These are phyloP conservation scores for Autographa gamma DNA, from an alignment of 2,888 invertebrate species.

Conservation along the genomic window DNA sequence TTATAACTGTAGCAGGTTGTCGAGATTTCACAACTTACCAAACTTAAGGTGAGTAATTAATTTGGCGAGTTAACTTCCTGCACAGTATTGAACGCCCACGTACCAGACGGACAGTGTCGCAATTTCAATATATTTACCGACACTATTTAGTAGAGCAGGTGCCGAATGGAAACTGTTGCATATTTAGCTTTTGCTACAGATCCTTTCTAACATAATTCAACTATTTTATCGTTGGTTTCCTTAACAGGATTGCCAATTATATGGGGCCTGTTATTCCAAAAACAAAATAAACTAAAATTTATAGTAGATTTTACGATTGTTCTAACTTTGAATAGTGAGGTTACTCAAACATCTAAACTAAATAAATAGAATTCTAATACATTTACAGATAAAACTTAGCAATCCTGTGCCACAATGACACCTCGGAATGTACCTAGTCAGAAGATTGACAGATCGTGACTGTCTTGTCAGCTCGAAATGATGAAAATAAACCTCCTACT, in stretches of 20 bases:
- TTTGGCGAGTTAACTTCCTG: conserved; percentile 53
- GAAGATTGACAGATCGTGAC: conserved; percentile 66
- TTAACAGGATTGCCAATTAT: neutral
- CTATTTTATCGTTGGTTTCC: neutral
- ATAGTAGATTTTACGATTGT: no score
- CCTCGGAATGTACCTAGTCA: conserved; percentile 43
- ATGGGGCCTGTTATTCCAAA: no score
- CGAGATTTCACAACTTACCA: conserved; percentile 42
- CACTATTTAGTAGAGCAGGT: conserved; percentile 11
- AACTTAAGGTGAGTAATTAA: conserved; percentile 50
- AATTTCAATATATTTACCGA: conserved; percentile 36
- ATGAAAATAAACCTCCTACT: conserved; percentile 62
- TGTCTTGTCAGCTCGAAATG: conserved; percentile 53
- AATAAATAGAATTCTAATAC: neutral
- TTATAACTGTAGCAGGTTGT: conserved; percentile 36
- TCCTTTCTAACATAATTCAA: neutral
- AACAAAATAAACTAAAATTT: no score
- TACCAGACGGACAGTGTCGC: conserved; percentile 23
- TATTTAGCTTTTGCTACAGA: neutral
- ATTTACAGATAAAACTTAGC: conserved; percentile 7
- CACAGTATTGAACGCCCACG: conserved; percentile 38
- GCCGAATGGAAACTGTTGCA: neutral
- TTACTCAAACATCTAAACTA: neutral
- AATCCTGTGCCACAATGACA: conserved; percentile 32
- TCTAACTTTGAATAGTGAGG: neutral